These are phyloP conservation scores for Allacma fusca DNA, from an alignment of 2,888 invertebrate genomes.

Conservation along the genomic window DNA sequence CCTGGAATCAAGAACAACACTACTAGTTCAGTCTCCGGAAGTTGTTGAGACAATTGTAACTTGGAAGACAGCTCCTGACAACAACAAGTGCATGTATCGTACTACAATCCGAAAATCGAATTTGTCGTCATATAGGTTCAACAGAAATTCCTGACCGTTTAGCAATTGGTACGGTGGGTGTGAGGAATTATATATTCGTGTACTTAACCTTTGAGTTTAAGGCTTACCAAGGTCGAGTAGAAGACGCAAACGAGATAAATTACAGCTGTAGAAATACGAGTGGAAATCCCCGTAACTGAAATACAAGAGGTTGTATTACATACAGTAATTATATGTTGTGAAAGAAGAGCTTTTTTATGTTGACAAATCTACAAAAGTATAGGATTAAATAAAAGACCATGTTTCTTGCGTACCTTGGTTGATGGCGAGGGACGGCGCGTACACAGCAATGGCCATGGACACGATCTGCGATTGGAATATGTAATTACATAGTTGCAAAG, in stretches of 20 bases:
- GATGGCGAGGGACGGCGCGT: slow-evolving; percentile 86
- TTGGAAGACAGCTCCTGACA: no score
- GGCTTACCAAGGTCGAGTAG: slow-evolving; percentile 82
- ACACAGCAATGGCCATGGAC: slow-evolving; percentile 78
- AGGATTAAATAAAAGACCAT: no score
- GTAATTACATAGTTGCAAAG: no score
- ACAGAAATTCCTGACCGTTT: no score
- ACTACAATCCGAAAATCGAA: no score
- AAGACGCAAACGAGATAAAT: slow-evolving; percentile 90
- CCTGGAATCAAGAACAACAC: slow-evolving; percentile 66
- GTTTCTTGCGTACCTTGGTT: slow-evolving; percentile 80
- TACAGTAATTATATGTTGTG: background rate
- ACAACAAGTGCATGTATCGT: no score
- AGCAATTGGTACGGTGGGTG: no score
- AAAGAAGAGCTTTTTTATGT: slow-evolving; percentile 20
- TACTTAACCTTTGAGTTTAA: background rate
- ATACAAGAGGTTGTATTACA: slow-evolving; percentile 38
- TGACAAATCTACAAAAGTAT: slow-evolving; percentile 1
- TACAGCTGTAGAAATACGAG: slow-evolving; percentile 79
- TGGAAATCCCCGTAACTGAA: slow-evolving; percentile 81
- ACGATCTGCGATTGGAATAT: slow-evolving; percentile 46
- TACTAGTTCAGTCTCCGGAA: background rate
- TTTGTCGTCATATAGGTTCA: no score
- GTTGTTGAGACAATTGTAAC: no score
- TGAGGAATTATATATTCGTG: no score